Percentiles rank a stretch among this genome's conserved stretches.
Conservation (phyloP, 1,140 invertebrate species). For the Anthonomus grandis region DNA sequence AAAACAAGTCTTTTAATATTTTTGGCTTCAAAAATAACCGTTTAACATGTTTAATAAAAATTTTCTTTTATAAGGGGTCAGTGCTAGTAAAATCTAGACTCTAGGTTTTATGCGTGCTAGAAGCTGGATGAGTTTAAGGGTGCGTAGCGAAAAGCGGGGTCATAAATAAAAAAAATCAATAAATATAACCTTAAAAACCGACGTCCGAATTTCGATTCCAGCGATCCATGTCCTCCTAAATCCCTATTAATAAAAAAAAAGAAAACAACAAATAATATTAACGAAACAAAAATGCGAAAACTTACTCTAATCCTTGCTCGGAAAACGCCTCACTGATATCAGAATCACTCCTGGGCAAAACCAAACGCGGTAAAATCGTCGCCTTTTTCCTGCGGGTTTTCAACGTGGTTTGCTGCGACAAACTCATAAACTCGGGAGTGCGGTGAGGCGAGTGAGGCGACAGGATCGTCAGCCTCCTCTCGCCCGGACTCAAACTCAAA, state of each 20-base stretch:
- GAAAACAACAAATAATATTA: not conserved
- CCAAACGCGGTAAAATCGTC: slow-evolving; percentile 70
- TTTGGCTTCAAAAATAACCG: too few relatives aligned
- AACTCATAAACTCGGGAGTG: slow-evolving; percentile 58
- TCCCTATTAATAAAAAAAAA: slow-evolving; percentile 20
- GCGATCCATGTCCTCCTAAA: slow-evolving; percentile 12
- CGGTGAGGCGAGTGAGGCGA: slow-evolving; percentile 69
- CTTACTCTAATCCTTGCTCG: slow-evolving; percentile 61
- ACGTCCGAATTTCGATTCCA: slow-evolving; percentile 27
- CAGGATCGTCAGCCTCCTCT: slow-evolving; percentile 65
- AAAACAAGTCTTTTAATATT: too few relatives aligned
- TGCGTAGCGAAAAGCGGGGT: too few relatives aligned
- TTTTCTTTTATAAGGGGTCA: too few relatives aligned
- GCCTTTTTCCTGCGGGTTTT: slow-evolving; percentile 68
- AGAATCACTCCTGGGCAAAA: slow-evolving; percentile 68
- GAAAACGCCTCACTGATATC: slow-evolving; percentile 61
- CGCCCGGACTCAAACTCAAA: slow-evolving; percentile 53
- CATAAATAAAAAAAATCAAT: not conserved
- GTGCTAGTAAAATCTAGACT: too few relatives aligned
- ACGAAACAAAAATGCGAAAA: slow-evolving; percentile 35
- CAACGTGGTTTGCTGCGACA: slow-evolving; percentile 55
- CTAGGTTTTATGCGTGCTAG: too few relatives aligned
- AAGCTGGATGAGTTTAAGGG: too few relatives aligned
- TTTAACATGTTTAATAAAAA: too few relatives aligned
- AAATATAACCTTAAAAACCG: slow-evolving; percentile 33